Evolutionary conservation across 2,113 vertebrate genomes (phyloP), one percentile per base, ranked within the genome.

Genomic region (Centropus bengalensis): DNA sequence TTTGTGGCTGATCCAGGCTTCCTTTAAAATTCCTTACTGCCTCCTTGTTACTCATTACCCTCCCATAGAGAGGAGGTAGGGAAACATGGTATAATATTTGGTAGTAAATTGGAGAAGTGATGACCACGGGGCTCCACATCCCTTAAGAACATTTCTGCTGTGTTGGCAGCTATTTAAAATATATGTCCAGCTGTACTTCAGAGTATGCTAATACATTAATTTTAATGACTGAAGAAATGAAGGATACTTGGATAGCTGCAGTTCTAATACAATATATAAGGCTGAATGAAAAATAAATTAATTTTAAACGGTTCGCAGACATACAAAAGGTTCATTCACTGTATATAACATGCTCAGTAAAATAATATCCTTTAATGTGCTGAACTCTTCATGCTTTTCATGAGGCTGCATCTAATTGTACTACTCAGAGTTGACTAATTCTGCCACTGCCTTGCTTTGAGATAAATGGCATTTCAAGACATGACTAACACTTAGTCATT

Each of bases 401-500:
- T 82, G 84, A 62, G 42, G 64, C 68, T 94, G 71, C 82, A 63
- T 96, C 91, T 96, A 97, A 96, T 94, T 96, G 91, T 94, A 75
- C 80, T 90, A 82, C 94, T 96, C 88, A 80, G 86, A 93, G 79
- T 83, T 93, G 97, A 78, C 89, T 97, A 96, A 97, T 94, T 96
- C 89, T 95, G 69, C 66, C 93, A 89, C 81, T 96, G 95, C 82
- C 88, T 93, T 3, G 84, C 93, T 97, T 96, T 91, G 93, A 97
- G 94, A 89, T 94, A 96, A 97, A 88, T 74, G 95, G 76, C 89
- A 85, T 97, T 97, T 97, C 84, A 94, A 95, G 93, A 96, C 84
- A 95, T 92, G 93, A 95, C 95, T 97, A 97, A 97, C 93, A 92
- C 86, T 82, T 94, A 91, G 94, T 97, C 96, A 96, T 97, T 97